Evolutionary conservation across 2,888 invertebrate genomes (phyloP), one percentile per base, ranked within the genome.

Genomic region (Hylaea fasciaria): DNA sequence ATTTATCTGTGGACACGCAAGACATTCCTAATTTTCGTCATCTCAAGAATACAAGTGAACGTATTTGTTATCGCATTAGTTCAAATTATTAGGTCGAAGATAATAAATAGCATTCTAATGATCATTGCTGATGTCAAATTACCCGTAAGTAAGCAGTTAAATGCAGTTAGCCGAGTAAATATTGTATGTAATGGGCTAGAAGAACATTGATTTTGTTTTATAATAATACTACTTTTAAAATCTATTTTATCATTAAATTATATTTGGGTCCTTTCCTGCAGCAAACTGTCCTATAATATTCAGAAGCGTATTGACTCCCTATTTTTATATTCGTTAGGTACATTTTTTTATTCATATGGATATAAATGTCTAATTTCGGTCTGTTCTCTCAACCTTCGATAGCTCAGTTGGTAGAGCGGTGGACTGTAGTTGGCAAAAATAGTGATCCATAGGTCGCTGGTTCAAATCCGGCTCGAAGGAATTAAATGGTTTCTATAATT

Each of bases 381-480:
- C 0, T 0, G 0, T 0, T 0, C 0, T 9, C 0, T 35, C 44
- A 69, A 71, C 92, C 92, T 93, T 93, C 92, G 92, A 93, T 93
- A 93, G 92, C 92, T 93, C 92, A 93, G 92, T 92, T 93, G 92
- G 92, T 93, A 92, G 92, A 93, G 92, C 92, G 92, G 92, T 93
- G 92, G 92, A 92, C 92, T 92, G 92, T 93, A 92, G 92, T 57
- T 78, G 82, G 47, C 35, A 54, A 35, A 46, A 56, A 73, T 71
- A 71, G 90, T 22, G 11, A 93, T 93, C 92, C 92, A 92, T 92
- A 93, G 92, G 92, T 93, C 92, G 91, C 92, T 93, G 92, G 92
- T 93, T 93, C 92, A 92, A 93, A 92, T 93, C 92, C 92, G 91
- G 92, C 91, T 93, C 92, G 92, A 92, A 92, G 92, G 92, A 92